A percentile compares a stretch with the other conserved stretches of the same genome.
Conservation (phyloP, 2,888 invertebrate species). For the Pogonocherus hispidulus region DNA sequence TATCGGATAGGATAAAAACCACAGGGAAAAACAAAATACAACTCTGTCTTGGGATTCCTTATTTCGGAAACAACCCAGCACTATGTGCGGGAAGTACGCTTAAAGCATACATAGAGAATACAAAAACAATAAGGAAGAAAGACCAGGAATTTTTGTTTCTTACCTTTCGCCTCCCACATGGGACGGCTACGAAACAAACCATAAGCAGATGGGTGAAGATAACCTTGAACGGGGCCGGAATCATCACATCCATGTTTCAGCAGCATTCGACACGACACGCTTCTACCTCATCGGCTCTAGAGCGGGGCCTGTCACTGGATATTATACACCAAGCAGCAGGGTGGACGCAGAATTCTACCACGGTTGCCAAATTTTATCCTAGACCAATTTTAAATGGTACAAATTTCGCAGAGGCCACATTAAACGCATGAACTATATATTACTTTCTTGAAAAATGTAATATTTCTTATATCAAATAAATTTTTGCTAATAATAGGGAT, state of each 20-base stretch:
- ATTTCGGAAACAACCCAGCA: constrained; percentile 37
- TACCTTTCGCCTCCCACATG: constrained; percentile 34
- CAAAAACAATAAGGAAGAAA: neutral
- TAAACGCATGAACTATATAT: neutral
- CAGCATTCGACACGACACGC: constrained; percentile 38
- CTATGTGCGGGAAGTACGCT: constrained; percentile 43
- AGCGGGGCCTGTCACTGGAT: constrained; percentile 23
- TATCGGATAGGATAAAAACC: constrained; percentile 8
- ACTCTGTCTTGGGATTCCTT: constrained; percentile 36
- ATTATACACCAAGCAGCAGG: constrained; percentile 34
- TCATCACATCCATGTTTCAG: constrained; percentile 36
- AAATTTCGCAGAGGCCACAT: constrained; percentile 11
- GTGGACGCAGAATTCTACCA: constrained; percentile 26
- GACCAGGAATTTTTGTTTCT: constrained; percentile 25
- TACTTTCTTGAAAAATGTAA: neutral
- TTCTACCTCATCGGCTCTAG: constrained; percentile 33
- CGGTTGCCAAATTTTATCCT: constrained; percentile 35
- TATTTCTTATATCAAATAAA: no score
- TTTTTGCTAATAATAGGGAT: no score
- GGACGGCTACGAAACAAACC: constrained; percentile 38
- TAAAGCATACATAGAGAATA: constrained; percentile 35
- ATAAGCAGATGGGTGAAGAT: constrained; percentile 49
- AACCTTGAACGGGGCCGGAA: constrained; percentile 37
- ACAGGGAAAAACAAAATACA: neutral
- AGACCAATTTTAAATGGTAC: constrained; percentile 10